These are phyloP conservation scores for Stenchaetothrips biformis DNA, from an alignment of 2,888 invertebrate species.

Conservation along the genomic window DNA sequence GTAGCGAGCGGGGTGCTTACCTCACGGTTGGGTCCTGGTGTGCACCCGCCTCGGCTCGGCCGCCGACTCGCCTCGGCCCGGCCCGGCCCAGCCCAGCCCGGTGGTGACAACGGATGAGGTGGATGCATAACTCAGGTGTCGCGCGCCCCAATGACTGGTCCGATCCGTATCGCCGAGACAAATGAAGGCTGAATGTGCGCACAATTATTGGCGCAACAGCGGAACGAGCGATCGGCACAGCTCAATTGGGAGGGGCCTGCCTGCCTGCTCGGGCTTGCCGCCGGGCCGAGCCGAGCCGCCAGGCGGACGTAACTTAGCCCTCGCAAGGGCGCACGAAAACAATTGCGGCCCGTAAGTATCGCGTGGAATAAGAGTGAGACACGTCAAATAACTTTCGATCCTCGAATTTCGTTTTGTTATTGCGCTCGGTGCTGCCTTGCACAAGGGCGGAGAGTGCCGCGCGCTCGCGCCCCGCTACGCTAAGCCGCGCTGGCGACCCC, in stretches of 20 bases:
- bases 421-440: no score
- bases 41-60: neutral
- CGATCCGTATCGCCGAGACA: conserved; percentile 7
- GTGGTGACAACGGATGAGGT: neutral
- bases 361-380: neutral
- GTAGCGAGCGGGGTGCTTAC: no score
- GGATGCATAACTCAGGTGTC: conserved; percentile 6
- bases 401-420: neutral
- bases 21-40: no score
- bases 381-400: conserved; percentile 1
- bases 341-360: conserved; percentile 2
- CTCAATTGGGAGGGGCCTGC: neutral
- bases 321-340: neutral
- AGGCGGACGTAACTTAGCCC: neutral
- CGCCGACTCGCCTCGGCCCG: neutral
- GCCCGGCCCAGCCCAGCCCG: neutral
- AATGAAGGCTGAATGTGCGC: neutral
- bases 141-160: conserved; percentile 1
- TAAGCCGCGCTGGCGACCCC: neutral
- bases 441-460: neutral
- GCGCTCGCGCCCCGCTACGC: neutral
- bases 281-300: neutral
- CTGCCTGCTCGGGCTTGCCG: no score
- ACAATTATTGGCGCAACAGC: conserved; percentile 7
- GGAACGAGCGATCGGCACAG: neutral